These are phyloP conservation scores for Muscidifurax raptorellus DNA, from an alignment of 1,140 invertebrate species.

Conservation along the genomic window DNA sequence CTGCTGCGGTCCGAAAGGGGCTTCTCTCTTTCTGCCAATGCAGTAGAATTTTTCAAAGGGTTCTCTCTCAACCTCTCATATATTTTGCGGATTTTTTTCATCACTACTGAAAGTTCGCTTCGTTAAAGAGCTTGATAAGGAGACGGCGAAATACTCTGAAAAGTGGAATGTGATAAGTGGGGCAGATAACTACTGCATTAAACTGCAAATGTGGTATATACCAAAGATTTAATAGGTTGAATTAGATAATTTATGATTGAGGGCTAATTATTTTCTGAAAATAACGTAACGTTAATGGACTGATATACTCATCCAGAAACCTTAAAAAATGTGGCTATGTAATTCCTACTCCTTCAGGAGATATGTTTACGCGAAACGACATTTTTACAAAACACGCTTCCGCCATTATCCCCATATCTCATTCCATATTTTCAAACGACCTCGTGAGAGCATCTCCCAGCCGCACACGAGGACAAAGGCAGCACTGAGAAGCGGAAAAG, in stretches of 20 bases:
- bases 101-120: not conserved
- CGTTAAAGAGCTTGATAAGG: not conserved
- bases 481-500: not conserved
- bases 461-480: too few species aligned
- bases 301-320: not conserved
- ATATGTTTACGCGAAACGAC: not conserved
- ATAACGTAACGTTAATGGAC: not conserved
- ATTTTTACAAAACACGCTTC: not conserved
- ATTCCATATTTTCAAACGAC: slow-evolving; percentile 1
- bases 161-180: too few species aligned
- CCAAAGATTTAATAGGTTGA: not conserved
- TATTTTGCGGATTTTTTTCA: not conserved
- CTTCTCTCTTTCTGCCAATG: not conserved
- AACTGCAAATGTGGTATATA: too few species aligned
- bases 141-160: too few species aligned
- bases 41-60: not conserved
- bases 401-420: not conserved
- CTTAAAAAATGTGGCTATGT: not conserved
- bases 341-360: not conserved
- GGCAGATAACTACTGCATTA: too few species aligned
- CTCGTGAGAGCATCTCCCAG: not conserved
- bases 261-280: not conserved
- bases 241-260: not conserved
- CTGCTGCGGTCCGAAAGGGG: not conserved
- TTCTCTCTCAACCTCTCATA: not conserved